Evolutionary conservation across 2,113 vertebrate genomes (phyloP), one percentile per base, ranked within the genome.

Genomic region (Coptodon rendalli): DNA sequence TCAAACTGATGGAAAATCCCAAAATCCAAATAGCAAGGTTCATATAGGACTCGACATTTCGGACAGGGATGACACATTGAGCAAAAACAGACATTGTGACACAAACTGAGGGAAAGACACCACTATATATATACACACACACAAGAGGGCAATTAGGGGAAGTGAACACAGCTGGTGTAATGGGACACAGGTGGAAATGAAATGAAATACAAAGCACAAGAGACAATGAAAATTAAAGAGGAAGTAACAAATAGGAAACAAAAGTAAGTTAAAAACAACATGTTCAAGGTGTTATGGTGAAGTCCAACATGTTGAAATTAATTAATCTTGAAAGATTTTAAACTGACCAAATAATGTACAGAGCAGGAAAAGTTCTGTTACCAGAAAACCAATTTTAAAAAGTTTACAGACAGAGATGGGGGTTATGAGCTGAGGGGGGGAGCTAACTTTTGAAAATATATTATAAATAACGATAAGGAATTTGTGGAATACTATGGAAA

Each of bases 101-200:
- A n/a, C 17, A n/a, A 36, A 36, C 61, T 36, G 36, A 66, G 34
- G 61, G 31, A n/a, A 66, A n/a, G 31, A 38, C 61, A 66, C 4
- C 31, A 36, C 16, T 11, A 2, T 31, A 9, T 31, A 9, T 3
- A 53, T 31, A 31, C 6, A 7, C 7, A 34, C 0, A 12, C 5
- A 66, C 31, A 36, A 22, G 10, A 13, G 24, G 6, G 27, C 7
- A 31, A 61, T 61, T 61, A 61, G 57, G 14, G 14, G 56, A 40
- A 22, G 34, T 40, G 11, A 40, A 68, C 29, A 40, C 11, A 68
- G 19, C 11, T 71, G 36, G n/a, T 40, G 12, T 9, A 71, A 43
- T 2, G 36, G 16, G 3, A 22, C 63, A 68, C 5, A 9, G 63
- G 36, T 68, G 63, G 63, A 71, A 71, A 71, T 6, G 6, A 40